Conservation (phyloP, 1,140 invertebrate species). For the Tetraneura akinire region DNA sequence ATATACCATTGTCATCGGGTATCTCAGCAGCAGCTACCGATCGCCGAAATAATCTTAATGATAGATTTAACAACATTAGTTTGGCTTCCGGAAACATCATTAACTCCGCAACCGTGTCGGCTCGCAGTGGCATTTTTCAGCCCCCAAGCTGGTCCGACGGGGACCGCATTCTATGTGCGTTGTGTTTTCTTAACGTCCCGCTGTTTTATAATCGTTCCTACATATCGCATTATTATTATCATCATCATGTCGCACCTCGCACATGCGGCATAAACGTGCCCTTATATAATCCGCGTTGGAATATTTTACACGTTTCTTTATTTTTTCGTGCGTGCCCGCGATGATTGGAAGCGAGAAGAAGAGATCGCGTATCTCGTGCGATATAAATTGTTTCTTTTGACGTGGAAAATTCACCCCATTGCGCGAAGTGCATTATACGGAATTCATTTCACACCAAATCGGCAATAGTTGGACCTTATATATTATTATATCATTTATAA, state of each 20-base stretch:
- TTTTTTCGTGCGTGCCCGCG: neutral
- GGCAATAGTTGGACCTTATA: no score
- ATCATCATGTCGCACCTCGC: no score
- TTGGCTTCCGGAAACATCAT: constrained; percentile 46
- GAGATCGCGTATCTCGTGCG: neutral
- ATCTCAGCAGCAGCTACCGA: constrained; percentile 42
- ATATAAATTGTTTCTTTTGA: constrained; percentile 31
- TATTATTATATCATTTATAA: no score
- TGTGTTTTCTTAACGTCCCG: constrained; percentile 32
- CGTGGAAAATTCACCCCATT: neutral
- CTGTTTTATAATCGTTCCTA: constrained; percentile 25
- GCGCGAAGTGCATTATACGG: neutral
- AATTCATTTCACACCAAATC: constrained; percentile 38
- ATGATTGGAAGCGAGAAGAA: no score
- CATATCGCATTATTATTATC: no score
- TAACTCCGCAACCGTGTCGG: neutral
- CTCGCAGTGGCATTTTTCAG: constrained; percentile 19
- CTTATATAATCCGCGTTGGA: neutral
- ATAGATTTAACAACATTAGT: constrained; percentile 22
- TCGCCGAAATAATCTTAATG: constrained; percentile 18
- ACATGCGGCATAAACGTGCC: neutral
- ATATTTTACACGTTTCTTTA: constrained; percentile 13
- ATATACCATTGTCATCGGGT: constrained; percentile 35
- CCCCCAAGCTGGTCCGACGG: neutral
- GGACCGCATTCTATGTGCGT: neutral